phyloP scores from a whole-genome alignment of 2,113 vertebrate species.

The Pseudorasbora parva region DNA sequence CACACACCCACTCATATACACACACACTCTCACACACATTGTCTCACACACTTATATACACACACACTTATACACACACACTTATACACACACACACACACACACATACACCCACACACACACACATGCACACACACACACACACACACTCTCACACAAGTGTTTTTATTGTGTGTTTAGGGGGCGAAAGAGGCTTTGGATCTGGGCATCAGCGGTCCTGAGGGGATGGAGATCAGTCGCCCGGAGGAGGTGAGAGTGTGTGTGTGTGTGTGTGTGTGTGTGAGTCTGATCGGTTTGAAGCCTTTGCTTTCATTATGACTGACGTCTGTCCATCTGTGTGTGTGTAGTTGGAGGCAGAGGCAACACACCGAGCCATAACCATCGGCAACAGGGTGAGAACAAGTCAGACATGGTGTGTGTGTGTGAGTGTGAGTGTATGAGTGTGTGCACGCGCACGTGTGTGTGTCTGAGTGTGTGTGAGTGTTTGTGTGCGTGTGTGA shows the following conservation, averaged over 20 bases:
- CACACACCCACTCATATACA: no score
- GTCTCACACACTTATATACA: no score
- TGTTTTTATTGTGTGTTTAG: constrained; percentile 54
- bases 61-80: no score
- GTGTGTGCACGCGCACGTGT: no score
- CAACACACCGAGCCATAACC: constrained; percentile 91
- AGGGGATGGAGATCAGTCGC: constrained; percentile 95
- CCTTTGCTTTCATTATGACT: constrained; percentile 84
- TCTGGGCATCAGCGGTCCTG: constrained; percentile 92
- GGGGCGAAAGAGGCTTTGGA: constrained; percentile 92
- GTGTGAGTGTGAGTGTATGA: not conserved
- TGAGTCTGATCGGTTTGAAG: no score
- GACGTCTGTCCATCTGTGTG: constrained; percentile 67
- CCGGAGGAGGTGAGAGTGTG: constrained; percentile 91
- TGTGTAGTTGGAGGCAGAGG: constrained; percentile 90
- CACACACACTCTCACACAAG: no score
- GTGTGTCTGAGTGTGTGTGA: not conserved
- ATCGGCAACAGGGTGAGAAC: constrained; percentile 91
- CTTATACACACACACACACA: no score
- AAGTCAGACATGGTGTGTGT: not conserved
- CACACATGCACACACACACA: no score
- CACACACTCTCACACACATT: no score
- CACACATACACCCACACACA: no score
- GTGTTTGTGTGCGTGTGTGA: not conserved
- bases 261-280: no score